Evolutionary conservation across 2,113 vertebrate species (phyloP), one percentile per base, ranked within the genome.

Genomic region (Herpailurus yagouaroundi): DNA sequence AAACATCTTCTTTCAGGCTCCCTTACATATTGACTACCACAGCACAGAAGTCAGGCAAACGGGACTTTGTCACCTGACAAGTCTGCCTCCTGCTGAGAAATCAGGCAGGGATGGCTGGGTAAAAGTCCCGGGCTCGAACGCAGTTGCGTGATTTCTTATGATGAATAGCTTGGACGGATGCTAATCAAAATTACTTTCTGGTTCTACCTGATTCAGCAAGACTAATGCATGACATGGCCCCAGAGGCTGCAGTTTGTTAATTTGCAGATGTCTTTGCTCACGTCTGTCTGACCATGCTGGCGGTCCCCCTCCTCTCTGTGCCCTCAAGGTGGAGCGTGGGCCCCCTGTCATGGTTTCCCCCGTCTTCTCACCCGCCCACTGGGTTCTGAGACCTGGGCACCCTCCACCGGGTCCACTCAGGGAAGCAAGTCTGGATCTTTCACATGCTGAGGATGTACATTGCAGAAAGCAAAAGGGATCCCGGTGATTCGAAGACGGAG

Each of bases 201-300:
- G 97, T 98, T 98, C 97, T 98, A 96, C 69, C 97, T 98, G 94
- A 98, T 97, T 98, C 97, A 98, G 98, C 97, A 98, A 98, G 98
- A 98, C 92, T 88, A 99, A 98, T 98, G 97, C 95, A 96, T 84
- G 97, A 98, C 91, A 97, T 33, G 96, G 97, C 97, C 97, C 92
- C 93, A 97, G 98, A 98, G 98, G 94, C 97, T 96, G 95, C 96
- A 94, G 96, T 98, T 98, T 98, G 98, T 98, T 98, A 97, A 98
- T 98, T 97, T 98, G 96, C 97, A 98, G 97, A 97, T 98, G 97
- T 97, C 94, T 97, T 95, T 71, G 68, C 96, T 95, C 96, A 97
- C 29, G 79, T 93, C 96, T 96, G 85, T 93, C 96, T 33, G 89
- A 92, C 97, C 52, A 27, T 55, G 86, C 89, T 94, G 88, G 85